Evolutionary conservation across 2,113 vertebrate species (phyloP).

Genomic region (Pagrus major): DNA sequence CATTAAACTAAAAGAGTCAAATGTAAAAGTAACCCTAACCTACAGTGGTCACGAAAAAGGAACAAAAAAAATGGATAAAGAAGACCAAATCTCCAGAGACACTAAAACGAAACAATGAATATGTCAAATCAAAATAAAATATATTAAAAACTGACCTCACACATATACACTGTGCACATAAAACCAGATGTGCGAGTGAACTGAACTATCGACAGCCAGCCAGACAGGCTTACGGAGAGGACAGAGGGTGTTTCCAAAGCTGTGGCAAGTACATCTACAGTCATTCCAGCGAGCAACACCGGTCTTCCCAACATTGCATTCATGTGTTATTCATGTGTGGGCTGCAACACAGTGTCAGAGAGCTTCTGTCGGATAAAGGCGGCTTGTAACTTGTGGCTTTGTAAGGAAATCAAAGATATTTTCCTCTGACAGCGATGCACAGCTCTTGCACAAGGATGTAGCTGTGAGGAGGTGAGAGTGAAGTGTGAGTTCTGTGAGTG

Average conservation of each 20-base stretch:
- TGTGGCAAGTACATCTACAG: conserved; percentile 22
- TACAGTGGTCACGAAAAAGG: not conserved
- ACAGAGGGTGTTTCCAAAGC: conserved; percentile 13
- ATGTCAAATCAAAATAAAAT: not conserved
- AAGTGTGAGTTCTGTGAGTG: not conserved
- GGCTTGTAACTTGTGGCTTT: conserved; percentile 33
- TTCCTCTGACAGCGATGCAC: conserved; percentile 16
- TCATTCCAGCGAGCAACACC: conserved; percentile 7
- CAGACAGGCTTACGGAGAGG: conserved; percentile 7
- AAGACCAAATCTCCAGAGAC: not conserved
- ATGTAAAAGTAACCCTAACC: not conserved
- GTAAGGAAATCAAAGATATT: conserved; percentile 34
- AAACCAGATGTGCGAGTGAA: not conserved
- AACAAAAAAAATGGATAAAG: not conserved
- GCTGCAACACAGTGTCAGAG: conserved; percentile 29
- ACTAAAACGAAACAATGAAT: not conserved
- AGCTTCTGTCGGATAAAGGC: conserved; percentile 29
- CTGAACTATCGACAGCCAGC: not conserved
- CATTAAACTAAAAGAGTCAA: not conserved
- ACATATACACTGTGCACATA: not conserved
- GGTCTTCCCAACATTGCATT: conserved; percentile 8
- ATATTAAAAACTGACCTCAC: not conserved
- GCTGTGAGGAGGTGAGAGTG: conserved; percentile 8
- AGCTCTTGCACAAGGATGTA: conserved; percentile 19
- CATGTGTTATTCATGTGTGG: conserved; percentile 61